These are phyloP conservation scores for Limnephilus lunatus DNA, from an alignment of 2,888 invertebrate species.

Conservation along the genomic window DNA sequence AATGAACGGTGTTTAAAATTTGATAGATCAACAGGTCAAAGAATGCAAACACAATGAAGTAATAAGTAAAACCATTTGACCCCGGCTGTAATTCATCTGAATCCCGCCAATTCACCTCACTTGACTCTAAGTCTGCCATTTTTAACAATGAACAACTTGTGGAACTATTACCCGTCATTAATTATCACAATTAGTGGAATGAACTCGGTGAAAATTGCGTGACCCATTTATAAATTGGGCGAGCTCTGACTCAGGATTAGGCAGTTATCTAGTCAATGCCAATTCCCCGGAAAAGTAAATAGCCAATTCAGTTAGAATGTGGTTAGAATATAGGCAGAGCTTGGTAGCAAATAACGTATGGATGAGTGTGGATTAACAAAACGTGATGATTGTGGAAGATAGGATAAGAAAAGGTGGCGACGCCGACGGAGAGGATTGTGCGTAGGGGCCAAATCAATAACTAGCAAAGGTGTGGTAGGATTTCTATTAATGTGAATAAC, in stretches of 20 bases:
- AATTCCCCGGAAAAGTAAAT: background rate
- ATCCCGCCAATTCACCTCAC: slow-evolving; percentile 61
- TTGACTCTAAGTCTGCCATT: slow-evolving; percentile 53
- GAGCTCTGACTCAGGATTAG: background rate
- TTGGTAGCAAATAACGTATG: background rate
- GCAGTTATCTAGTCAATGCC: background rate
- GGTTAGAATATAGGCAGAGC: background rate
- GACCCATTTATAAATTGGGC: slow-evolving; percentile 38
- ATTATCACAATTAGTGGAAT: slow-evolving; percentile 44
- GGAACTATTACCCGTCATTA: slow-evolving; percentile 23
- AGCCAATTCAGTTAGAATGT: background rate
- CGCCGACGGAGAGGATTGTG: background rate
- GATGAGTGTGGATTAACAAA: background rate
- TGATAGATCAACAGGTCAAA: background rate
- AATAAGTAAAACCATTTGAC: slow-evolving; percentile 27
- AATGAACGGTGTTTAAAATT: slow-evolving; percentile 1
- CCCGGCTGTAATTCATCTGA: slow-evolving; percentile 41
- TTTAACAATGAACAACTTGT: slow-evolving; percentile 38
- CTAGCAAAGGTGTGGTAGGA: background rate
- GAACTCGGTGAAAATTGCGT: slow-evolving; percentile 35
- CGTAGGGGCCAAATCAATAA: background rate
- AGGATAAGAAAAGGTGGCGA: background rate
- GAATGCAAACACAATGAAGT: slow-evolving; percentile 25
- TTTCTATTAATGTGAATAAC: background rate
- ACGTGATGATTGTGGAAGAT: background rate